These are phyloP conservation scores for Drosophila kurseongensis DNA, from an alignment of 1,140 invertebrate genomes.

Conservation along the genomic window DNA sequence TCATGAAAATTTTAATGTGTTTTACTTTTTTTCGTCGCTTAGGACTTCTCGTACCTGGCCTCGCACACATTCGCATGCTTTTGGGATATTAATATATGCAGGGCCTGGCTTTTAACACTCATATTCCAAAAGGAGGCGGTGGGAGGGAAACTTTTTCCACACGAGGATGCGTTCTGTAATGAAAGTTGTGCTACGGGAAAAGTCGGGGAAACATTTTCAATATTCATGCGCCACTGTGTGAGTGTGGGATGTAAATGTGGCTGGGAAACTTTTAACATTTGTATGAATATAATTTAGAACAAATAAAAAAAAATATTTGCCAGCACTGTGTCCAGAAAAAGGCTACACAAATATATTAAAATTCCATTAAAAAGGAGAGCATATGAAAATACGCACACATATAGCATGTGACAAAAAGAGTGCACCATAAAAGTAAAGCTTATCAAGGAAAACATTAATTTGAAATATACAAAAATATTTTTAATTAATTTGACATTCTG, in stretches of 20 bases:
- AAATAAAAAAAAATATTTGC: conserved; percentile 42
- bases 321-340: conserved; percentile 30
- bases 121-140: conserved; percentile 30
- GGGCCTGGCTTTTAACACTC: conserved; percentile 78
- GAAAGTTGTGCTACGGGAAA: conserved; percentile 59
- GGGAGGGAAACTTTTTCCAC: conserved; percentile 68
- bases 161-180: conserved; percentile 73
- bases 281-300: conserved; percentile 82
- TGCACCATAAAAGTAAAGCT: neutral
- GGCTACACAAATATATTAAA: conserved; percentile 73
- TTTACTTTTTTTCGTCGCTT: conserved; percentile 39
- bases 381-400: conserved; percentile 20
- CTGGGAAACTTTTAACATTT: conserved; percentile 77
- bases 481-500: too few relatives aligned
- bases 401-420: conserved; percentile 14
- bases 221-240: conserved; percentile 65
- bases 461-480: too few relatives aligned
- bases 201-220: conserved; percentile 66
- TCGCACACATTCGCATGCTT: conserved; percentile 45
- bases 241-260: conserved; percentile 67
- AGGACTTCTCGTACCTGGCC: conserved; percentile 24
- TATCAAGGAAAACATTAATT: too few relatives aligned
- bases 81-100: conserved; percentile 82
- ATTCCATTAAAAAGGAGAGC: conserved; percentile 75
- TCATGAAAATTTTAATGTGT: conserved; percentile 82